phyloP scores from a whole-genome alignment of 2,888 invertebrate genomes.

The Lypha dubia region DNA sequence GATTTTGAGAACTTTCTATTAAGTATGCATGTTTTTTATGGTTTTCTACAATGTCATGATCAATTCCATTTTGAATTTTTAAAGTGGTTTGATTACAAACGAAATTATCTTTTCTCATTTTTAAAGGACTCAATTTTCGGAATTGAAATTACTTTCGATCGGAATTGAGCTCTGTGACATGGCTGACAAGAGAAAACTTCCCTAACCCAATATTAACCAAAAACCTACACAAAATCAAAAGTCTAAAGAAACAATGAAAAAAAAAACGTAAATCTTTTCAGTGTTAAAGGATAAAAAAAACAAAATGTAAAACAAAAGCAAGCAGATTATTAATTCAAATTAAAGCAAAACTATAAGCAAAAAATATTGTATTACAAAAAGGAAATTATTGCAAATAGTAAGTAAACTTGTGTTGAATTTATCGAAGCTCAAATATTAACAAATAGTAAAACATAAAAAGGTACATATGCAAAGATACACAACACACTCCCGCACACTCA shows the following conservation, averaged over 20 bases:
- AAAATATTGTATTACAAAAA: not conserved
- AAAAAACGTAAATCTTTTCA: not conserved
- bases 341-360: conserved; percentile 3
- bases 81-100: no score
- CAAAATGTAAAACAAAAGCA: conserved; percentile 33
- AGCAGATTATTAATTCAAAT: conserved; percentile 12
- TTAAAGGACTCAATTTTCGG: no score
- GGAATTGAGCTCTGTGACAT: no score
- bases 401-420: conserved; percentile 37
- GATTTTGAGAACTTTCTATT: no score
- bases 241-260: not conserved
- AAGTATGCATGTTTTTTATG: no score
- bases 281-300: not conserved
- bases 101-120: no score
- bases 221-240: not conserved
- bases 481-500: not conserved
- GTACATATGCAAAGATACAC: not conserved
- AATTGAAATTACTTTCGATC: no score
- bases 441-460: conserved; percentile 30
- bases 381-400: conserved; percentile 24
- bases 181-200: no score
- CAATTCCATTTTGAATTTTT: no score
- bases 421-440: conserved; percentile 40
- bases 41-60: no score
- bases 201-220: not conserved